A percentile compares a stretch with the other conserved stretches of the same genome.
Evolutionary conservation across 2,888 invertebrate species (phyloP).

Genomic region (Phalangium opilio): DNA sequence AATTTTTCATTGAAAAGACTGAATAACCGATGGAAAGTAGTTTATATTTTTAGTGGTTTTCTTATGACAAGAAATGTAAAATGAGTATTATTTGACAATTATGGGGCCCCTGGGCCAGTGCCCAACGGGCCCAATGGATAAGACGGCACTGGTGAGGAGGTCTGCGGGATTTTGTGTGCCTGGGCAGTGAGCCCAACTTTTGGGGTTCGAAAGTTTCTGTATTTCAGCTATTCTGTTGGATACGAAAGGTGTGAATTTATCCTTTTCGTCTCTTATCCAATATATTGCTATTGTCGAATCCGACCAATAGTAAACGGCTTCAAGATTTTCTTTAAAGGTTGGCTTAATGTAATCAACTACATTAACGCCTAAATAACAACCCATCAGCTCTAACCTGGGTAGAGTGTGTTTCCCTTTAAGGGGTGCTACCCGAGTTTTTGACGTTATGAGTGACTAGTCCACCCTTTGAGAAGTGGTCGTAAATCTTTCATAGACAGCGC

Average conservation of each 20-base stretch:
- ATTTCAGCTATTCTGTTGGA: constrained; percentile 1
- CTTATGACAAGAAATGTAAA: too few species aligned
- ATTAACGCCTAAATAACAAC: background rate
- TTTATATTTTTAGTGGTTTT: too few species aligned
- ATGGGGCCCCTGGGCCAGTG: too few species aligned
- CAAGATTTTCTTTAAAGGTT: background rate
- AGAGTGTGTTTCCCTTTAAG: background rate
- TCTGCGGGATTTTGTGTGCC: background rate
- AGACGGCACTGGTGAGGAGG: background rate
- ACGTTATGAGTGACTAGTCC: background rate
- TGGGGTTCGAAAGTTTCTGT: background rate
- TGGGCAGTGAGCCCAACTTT: background rate
- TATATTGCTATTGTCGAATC: too few species aligned
- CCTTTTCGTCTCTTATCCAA: too few species aligned
- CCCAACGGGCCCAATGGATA: too few species aligned
- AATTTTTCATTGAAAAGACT: too few species aligned
- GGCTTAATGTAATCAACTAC: background rate
- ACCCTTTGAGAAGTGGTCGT: background rate
- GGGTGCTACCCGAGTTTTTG: constrained; percentile 2
- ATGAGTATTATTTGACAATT: too few species aligned
- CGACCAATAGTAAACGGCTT: too few species aligned
- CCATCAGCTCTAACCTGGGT: constrained; percentile 1
- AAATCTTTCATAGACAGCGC: constrained; percentile 1
- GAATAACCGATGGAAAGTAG: too few species aligned
- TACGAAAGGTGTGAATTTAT: constrained; percentile 1